A percentile compares a stretch with the other conserved stretches of the same genome.
phyloP scores from a whole-genome alignment of 2,113 vertebrate species.

The Leucopsar rothschildi region DNA sequence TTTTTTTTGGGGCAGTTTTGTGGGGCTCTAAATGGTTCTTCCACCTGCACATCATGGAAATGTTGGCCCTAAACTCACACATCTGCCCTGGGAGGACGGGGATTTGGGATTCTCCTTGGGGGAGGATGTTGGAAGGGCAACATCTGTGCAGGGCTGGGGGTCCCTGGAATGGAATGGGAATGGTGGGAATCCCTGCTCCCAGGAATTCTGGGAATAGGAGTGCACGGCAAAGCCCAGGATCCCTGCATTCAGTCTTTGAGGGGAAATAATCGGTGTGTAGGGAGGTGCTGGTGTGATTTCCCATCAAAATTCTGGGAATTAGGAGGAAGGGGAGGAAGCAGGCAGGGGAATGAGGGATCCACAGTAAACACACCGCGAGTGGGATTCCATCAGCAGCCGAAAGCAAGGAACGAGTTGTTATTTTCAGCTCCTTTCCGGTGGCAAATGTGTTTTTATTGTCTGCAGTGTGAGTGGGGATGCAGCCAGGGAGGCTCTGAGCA shows the following conservation, averaged over 20 bases:
- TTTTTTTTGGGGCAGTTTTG: background rate
- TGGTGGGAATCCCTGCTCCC: background rate
- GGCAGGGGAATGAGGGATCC: background rate
- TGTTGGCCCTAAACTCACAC: background rate
- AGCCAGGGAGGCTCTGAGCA: background rate
- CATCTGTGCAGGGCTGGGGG: background rate
- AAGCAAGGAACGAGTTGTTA: background rate
- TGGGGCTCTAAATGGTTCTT: background rate
- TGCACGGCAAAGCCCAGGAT: background rate
- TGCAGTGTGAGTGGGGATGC: background rate
- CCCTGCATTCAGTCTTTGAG: rapidly evolving
- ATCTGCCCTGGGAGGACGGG: background rate
- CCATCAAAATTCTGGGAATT: background rate
- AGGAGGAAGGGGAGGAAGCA: background rate
- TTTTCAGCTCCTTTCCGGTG: background rate
- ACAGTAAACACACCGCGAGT: background rate
- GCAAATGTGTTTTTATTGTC: background rate
- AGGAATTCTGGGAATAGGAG: background rate
- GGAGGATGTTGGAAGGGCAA: background rate
- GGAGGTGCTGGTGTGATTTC: background rate
- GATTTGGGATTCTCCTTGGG: background rate
- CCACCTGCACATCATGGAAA: background rate
- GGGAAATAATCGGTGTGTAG: rapidly evolving
- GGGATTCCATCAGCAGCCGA: background rate
- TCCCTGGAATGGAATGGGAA: background rate